Evolutionary conservation across 1,140 invertebrate genomes (phyloP), one percentile per base, ranked within the genome.

Genomic region (Heliconius nattereri): DNA sequence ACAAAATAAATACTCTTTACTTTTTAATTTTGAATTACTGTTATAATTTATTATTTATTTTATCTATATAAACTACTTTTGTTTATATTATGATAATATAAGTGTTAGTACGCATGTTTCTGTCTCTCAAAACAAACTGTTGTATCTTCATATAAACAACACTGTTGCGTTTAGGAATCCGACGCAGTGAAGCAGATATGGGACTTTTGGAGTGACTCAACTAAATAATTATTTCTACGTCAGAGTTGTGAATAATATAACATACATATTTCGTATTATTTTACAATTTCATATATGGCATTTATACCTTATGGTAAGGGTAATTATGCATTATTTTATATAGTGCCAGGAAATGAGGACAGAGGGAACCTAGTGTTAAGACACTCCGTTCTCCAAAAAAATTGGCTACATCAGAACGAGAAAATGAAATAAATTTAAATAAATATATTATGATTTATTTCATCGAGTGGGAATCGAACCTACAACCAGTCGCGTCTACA

Each of bases 101-200:
- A 13, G 1, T 13, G 13, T 16, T 16, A 5, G 16, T 66, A 66
- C 16, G 11, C 60, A 66, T 66, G 26, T 26, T 19, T 7, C 60
- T 66, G 23, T 29, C 23, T 66, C 60, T 29, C 5, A 66, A 29
- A 29, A 66, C 60, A 66, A 29, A 66, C 60, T n/a, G 23, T 11
- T 26, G 60, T 66, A 66, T 66, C 60, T 66, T 11, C 23, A 29
- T 66, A 26, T 66, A 66, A 66, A 66, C 60, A 66, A 66, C 26
- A 0, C 29, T 26, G 23, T 66, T 66, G 13, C 11, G 23, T 13
- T 5, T 66, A 66, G 60, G 60, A 23, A 13, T 6, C 9, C 3
- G 23, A 66, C 40, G 26, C 11, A 66, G 23, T 66, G 60, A 26
- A 26, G 23, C 26, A 66, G 60, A 16, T 66, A 11, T 66, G 60